These are phyloP conservation scores for Dicyrtoma fusca DNA, from an alignment of 2,888 invertebrate genomes.

Conservation along the genomic window DNA sequence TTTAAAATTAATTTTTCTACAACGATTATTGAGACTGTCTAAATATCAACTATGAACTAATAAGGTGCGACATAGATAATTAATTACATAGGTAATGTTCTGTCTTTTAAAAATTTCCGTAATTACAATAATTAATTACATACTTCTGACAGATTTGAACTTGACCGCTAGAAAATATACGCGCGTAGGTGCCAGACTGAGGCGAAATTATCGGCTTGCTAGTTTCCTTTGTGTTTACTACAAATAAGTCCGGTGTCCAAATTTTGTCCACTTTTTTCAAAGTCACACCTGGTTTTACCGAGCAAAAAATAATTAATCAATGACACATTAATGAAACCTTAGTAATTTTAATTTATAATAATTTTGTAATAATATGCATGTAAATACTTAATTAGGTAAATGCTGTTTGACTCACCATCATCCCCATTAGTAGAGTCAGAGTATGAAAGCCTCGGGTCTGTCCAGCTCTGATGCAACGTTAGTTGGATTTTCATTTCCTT, in stretches of 20 bases:
- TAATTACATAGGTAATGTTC: too few species aligned
- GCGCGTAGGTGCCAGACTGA: conserved; percentile 59
- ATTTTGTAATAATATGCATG: too few species aligned
- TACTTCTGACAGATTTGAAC: conserved; percentile 46
- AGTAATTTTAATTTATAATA: too few species aligned
- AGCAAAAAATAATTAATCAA: too few species aligned
- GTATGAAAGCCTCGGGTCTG: conserved; percentile 49
- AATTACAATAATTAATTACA: too few species aligned
- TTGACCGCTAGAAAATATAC: conserved; percentile 43
- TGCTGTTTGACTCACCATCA: conserved; percentile 10
- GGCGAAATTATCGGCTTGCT: conserved; percentile 59
- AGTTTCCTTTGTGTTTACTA: conserved; percentile 62
- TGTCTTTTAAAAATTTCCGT: too few species aligned
- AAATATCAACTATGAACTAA: too few species aligned
- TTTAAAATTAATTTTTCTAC: too few species aligned
- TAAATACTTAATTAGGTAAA: not conserved
- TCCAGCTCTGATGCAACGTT: conserved; percentile 56
- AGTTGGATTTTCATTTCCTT: conserved; percentile 54
- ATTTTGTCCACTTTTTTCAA: conserved; percentile 58
- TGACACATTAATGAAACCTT: too few species aligned
- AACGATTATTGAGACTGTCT: too few species aligned
- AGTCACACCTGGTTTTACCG: conserved; percentile 40
- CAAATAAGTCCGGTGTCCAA: conserved; percentile 62
- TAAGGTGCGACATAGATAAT: too few species aligned
- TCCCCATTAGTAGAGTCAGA: conserved; percentile 27